phyloP scores from a whole-genome alignment of 92 coral and sea anemone genomes.

The Umimayanthus kanabou region DNA sequence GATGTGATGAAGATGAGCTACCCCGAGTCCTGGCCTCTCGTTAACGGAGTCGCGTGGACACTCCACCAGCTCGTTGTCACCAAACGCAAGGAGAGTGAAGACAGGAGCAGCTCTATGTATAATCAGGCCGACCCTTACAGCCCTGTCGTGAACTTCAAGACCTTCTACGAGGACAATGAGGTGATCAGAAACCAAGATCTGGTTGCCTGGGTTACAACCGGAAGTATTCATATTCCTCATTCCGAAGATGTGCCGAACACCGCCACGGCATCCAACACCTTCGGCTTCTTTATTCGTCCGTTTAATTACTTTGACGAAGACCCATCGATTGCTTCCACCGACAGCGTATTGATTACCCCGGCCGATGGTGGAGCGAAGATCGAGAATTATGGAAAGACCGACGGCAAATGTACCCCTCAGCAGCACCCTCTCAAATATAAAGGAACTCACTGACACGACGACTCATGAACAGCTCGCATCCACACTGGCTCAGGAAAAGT shows the following conservation, averaged over 20 bases:
- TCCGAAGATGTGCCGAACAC: slow-evolving; percentile 64
- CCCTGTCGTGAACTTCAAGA: slow-evolving; percentile 63
- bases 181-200: slow-evolving; percentile 54
- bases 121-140: slow-evolving; percentile 71
- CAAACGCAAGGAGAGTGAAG: slow-evolving; percentile 65
- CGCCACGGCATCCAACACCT: slow-evolving; percentile 54
- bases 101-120: slow-evolving; percentile 61
- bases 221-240: slow-evolving; percentile 60
- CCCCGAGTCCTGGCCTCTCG: slow-evolving; percentile 65
- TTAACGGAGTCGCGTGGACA: slow-evolving; percentile 64
- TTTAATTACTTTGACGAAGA: slow-evolving; percentile 69
- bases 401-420: slow-evolving; percentile 50
- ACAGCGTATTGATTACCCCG: slow-evolving; percentile 53
- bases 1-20: slow-evolving; percentile 76
- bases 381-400: slow-evolving; percentile 52
- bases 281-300: slow-evolving; percentile 61
- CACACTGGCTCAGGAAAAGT: too few species aligned
- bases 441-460: slow-evolving; percentile 27
- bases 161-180: slow-evolving; percentile 46
- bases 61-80: slow-evolving; percentile 74
- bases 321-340: slow-evolving; percentile 60
- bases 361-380: slow-evolving; percentile 45
- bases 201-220: slow-evolving; percentile 70
- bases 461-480: too few species aligned
- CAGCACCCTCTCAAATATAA: slow-evolving; percentile 49